Base-by-base conservation (phyloP, 2,888 invertebrate genomes). In the Pterobdella sp. region DNA sequence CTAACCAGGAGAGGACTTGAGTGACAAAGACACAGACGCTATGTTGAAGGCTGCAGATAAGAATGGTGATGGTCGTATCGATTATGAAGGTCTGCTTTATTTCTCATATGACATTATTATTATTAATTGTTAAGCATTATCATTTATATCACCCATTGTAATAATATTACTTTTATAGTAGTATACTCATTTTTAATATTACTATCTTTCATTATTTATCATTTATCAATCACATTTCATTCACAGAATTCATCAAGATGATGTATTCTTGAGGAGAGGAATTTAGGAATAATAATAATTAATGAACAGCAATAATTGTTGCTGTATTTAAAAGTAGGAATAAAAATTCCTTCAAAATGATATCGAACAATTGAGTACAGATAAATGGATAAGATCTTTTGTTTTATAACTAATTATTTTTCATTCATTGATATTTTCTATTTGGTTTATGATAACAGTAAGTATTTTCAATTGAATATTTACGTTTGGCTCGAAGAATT, bases 41-140 rank as follows among this genome's bases (percentile, higher is more conserved):
- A 82, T 82, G 82, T 81, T 82, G 74, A 77, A 78, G 37, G 79
- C 80, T 67, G 82, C 82, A 0, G 82, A 82, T 75, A 76, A 80
- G 52, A 81, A 82, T 74, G 81, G 81, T 0, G 82, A 82, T 72
- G 82, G 82, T 10, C 79, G 80, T 74, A 82, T 82, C 75, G 81
- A 82, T 74, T 81, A 79, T 75, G 80, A 81, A 73, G 82, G 82
- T 82, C 71, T 10, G 49, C 52, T 31, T 52, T 31, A 26, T 10
- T 66, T 66, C n/a, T 32, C n/a, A 31, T 10, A 66, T 10, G 7
- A 26, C 22, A 66, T 26, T 34, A n/a, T n/a, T n/a, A n/a, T n/a
- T n/a, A n/a, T n/a, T n/a, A n/a, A n/a, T n/a, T n/a, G n/a, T n/a
- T n/a, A n/a, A n/a, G n/a, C n/a, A n/a, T n/a, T n/a, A n/a, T n/a